Conservation (phyloP, 2,888 invertebrate species). For the Cepaea hortensis region DNA sequence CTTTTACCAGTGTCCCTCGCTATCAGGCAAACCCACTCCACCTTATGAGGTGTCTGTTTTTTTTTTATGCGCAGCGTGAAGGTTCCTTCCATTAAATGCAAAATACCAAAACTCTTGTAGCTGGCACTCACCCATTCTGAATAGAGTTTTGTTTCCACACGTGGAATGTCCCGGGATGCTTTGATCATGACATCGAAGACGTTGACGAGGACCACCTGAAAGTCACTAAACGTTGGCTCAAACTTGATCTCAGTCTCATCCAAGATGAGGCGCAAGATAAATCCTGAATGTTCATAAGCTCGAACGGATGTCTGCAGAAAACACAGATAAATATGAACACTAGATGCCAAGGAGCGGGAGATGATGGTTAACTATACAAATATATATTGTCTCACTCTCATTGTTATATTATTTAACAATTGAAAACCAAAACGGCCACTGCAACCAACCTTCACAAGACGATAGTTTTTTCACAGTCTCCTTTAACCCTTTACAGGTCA, state of each 20-base stretch:
- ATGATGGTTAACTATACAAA: too few relatives aligned
- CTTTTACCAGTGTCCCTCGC: too few relatives aligned
- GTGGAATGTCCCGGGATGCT: conserved; percentile 84
- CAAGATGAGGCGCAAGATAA: conserved; percentile 76
- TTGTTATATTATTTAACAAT: too few relatives aligned
- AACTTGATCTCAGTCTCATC: conserved; percentile 75
- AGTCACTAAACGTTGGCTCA: conserved; percentile 80
- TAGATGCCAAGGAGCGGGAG: neutral
- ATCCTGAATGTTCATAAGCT: conserved; percentile 76
- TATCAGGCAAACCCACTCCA: too few relatives aligned
- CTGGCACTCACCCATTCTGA: conserved; percentile 80
- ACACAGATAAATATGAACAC: neutral
- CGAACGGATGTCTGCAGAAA: conserved; percentile 71
- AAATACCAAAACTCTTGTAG: neutral
- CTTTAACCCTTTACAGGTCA: too few relatives aligned
- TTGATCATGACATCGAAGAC: conserved; percentile 86
- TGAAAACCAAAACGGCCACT: too few relatives aligned
- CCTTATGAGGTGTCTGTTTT: too few relatives aligned
- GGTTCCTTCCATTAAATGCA: too few relatives aligned
- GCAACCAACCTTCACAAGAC: too few relatives aligned
- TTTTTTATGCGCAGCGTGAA: too few relatives aligned
- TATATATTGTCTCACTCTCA: too few relatives aligned
- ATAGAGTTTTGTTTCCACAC: conserved; percentile 87
- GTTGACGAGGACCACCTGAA: conserved; percentile 83
- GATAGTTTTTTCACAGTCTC: too few relatives aligned